A percentile compares a stretch with the other conserved stretches of the same genome.
phyloP scores from a whole-genome alignment of 2,888 invertebrate genomes.

The Hirtodrosophila alboralis region DNA sequence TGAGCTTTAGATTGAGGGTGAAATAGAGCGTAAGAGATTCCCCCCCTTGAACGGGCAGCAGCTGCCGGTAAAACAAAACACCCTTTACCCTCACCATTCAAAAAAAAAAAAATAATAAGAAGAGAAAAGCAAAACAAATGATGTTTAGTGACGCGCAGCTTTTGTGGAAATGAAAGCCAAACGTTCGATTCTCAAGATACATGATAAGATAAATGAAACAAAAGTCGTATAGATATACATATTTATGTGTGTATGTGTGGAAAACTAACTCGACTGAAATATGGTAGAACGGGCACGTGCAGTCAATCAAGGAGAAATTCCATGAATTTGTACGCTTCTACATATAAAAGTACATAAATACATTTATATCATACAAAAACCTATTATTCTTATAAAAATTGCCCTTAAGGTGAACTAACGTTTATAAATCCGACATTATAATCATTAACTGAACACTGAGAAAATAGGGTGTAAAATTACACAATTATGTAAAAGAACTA shows the following conservation, averaged over 20 bases:
- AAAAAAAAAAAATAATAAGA: no score
- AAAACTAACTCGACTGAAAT: constrained; percentile 19
- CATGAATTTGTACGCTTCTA: background rate
- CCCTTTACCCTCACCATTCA: no score
- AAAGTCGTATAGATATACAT: constrained; percentile 38
- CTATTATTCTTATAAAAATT: background rate
- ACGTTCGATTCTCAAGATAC: constrained; percentile 63
- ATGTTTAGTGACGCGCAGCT: constrained; percentile 78
- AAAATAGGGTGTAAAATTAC: no score
- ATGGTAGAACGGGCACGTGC: constrained; percentile 40
- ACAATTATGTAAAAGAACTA: no score
- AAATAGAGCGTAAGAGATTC: constrained; percentile 43
- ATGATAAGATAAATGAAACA: constrained; percentile 69
- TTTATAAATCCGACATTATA: no score
- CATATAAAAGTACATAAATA: background rate
- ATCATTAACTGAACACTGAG: no score
- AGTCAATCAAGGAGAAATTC: constrained; percentile 44
- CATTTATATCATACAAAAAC: no score
- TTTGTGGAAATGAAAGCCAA: constrained; percentile 66
- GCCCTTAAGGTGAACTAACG: constrained; percentile 18
- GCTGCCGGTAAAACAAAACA: constrained; percentile 51
- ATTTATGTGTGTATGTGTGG: background rate
- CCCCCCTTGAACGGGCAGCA: constrained; percentile 21
- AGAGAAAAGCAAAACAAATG: constrained; percentile 68
- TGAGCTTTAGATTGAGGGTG: constrained; percentile 24